Evolutionary conservation across 2,113 vertebrate genomes (phyloP), one percentile per base, ranked within the genome.

Genomic region (Pterocles orientalis): DNA sequence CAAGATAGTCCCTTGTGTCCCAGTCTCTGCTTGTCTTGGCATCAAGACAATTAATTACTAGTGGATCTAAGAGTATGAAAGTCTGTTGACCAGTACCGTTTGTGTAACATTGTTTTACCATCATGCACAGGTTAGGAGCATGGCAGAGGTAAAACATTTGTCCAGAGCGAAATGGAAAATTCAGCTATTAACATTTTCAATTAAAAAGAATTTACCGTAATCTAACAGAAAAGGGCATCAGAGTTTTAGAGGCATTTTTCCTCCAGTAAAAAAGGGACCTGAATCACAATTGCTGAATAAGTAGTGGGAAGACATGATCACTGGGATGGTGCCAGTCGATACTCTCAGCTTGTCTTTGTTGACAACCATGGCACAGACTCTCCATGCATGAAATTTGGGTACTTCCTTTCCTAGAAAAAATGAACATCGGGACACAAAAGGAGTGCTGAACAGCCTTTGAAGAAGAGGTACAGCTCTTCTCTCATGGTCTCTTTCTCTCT

Each of bases 261-360:
- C 24, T 45, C 16, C 31, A 61, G 47, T 47, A 58, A 7, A 18
- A 18, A 77, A 86, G 10, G 8, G 11, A 84, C 16, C 4, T 1
- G 0, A 57, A 58, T 62, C 45, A 78, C 2, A 13, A 45, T 19
- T 91, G 64, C 54, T 75, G 64, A 86, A 43, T 47, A 50, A 61
- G 24, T 13, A 48, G 45, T 41, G 7, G 43, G 25, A 86, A 92
- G 83, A 29, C 25, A 23, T 31, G 15, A 54, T 88, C 47, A 45
- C 56, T 77, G 24, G 48, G 58, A 78, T 54, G 36, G 9, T 89
- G 65, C 87, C 87, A 91, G 60, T 45, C 57, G 29, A 84, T 54
- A 47, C 41, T 84, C 86, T 73, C 77, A 94, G 47, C 36, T 41
- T 92, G 60, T 66, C 69, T 84, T 56, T 78, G 47, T 64, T 84